Evolutionary conservation across 2,888 invertebrate species (phyloP).

Genomic region (Lithodes maja): DNA sequence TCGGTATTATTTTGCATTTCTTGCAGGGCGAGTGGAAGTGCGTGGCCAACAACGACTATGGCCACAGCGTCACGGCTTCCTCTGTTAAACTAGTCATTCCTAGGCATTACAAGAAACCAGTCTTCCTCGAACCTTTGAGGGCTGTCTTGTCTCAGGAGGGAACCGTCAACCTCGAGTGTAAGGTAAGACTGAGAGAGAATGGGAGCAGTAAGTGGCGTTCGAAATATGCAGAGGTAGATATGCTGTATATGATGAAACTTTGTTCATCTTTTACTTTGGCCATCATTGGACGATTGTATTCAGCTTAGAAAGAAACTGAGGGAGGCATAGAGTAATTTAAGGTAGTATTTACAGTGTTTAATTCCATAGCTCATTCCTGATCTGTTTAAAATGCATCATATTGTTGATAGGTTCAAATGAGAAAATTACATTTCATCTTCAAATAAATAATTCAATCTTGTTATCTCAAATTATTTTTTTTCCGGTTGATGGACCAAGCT

Average conservation of each 20-base stretch:
- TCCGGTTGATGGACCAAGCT: too few species aligned
- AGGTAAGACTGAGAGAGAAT: conserved; percentile 75
- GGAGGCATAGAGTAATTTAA: neutral
- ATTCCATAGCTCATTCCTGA: neutral
- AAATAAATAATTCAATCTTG: too few species aligned
- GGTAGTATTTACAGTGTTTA: neutral
- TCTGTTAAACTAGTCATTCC: conserved; percentile 90
- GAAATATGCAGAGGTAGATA: neutral
- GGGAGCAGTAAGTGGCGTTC: neutral
- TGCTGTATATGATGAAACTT: neutral
- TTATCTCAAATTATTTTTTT: too few species aligned
- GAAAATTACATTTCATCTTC: too few species aligned
- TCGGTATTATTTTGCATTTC: neutral
- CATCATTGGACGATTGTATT: too few species aligned
- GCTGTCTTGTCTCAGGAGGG: conserved; percentile 91
- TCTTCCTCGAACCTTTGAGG: conserved; percentile 88
- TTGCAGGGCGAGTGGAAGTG: conserved; percentile 90
- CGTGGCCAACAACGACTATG: conserved; percentile 90
- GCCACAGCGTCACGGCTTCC: conserved; percentile 91
- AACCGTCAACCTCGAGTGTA: conserved; percentile 93
- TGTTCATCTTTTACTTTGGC: neutral
- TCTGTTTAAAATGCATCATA: too few species aligned
- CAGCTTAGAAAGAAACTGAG: too few species aligned
- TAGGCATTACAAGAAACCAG: conserved; percentile 90
- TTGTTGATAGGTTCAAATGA: too few species aligned